phyloP scores from a whole-genome alignment of 2,888 invertebrate species.

The Tricholauxania praeusta region DNA sequence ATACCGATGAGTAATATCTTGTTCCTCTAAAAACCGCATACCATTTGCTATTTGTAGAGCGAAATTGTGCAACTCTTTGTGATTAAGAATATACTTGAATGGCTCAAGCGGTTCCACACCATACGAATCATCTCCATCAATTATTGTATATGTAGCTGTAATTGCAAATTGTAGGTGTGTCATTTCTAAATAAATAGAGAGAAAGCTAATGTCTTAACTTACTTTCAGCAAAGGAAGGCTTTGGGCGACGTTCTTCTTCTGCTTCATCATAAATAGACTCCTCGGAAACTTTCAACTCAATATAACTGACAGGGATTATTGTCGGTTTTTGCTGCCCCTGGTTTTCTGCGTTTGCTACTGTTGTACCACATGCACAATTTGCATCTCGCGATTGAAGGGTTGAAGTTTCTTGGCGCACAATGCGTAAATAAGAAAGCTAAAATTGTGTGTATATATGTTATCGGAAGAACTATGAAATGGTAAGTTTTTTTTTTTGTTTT shows the following conservation, averaged over 20 bases:
- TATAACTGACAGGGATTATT: conserved; percentile 55
- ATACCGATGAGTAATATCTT: conserved; percentile 79
- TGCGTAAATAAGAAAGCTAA: conserved; percentile 54
- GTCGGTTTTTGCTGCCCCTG: conserved; percentile 19
- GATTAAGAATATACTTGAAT: conserved; percentile 67
- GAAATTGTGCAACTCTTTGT: conserved; percentile 76
- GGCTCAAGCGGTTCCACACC: conserved; percentile 43
- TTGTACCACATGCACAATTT: conserved; percentile 35
- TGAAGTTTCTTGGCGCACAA: conserved; percentile 51
- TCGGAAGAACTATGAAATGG: background rate
- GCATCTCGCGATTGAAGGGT: conserved; percentile 46
- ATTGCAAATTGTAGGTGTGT: background rate
- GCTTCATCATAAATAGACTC: conserved; percentile 45
- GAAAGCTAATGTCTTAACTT: conserved; percentile 55
- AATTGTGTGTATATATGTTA: background rate
- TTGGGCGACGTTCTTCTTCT: conserved; percentile 41
- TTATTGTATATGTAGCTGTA: conserved; percentile 62
- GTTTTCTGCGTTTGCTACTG: background rate
- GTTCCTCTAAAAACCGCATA: conserved; percentile 81
- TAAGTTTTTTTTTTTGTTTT: no score
- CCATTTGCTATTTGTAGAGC: conserved; percentile 84
- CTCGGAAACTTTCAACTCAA: conserved; percentile 60
- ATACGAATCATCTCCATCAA: conserved; percentile 48
- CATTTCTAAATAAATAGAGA: background rate
- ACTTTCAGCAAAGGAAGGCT: conserved; percentile 74